Conservation (phyloP, 2,113 vertebrate species). For the Saimiri boliviensis region DNA sequence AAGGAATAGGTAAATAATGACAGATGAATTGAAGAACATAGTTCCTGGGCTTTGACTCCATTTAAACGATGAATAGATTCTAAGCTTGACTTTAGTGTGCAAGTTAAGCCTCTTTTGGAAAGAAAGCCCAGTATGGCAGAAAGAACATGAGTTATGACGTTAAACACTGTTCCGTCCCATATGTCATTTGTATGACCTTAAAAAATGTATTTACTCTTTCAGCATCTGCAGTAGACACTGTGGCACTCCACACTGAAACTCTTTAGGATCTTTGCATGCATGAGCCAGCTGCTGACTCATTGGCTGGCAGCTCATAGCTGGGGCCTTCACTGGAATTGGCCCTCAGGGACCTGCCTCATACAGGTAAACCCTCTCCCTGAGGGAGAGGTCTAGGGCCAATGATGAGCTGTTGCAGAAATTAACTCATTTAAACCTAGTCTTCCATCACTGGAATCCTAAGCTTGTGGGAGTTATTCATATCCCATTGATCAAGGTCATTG, state of each 20-base stretch:
- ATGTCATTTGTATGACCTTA: background rate
- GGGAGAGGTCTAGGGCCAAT: background rate
- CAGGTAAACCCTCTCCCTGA: background rate
- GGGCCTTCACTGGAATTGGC: background rate
- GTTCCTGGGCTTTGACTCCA: background rate
- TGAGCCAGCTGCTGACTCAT: background rate
- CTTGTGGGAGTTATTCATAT: too few relatives aligned
- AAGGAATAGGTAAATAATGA: background rate
- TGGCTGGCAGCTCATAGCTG: background rate
- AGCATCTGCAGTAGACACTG: background rate
- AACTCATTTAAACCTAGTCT: too few relatives aligned
- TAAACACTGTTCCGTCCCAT: background rate
- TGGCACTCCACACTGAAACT: background rate
- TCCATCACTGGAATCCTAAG: too few relatives aligned
- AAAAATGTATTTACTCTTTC: background rate
- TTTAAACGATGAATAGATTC: background rate
- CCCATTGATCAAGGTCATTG: too few relatives aligned
- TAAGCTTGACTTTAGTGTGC: background rate
- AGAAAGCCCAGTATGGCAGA: background rate
- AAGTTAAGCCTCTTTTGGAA: background rate
- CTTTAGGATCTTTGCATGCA: background rate
- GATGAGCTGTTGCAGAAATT: background rate
- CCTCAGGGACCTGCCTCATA: background rate
- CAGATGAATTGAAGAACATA: background rate
- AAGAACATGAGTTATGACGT: background rate